These are phyloP conservation scores for Psittacula cyanocephala DNA, from an alignment of 2,113 vertebrate species.

Conservation along the genomic window DNA sequence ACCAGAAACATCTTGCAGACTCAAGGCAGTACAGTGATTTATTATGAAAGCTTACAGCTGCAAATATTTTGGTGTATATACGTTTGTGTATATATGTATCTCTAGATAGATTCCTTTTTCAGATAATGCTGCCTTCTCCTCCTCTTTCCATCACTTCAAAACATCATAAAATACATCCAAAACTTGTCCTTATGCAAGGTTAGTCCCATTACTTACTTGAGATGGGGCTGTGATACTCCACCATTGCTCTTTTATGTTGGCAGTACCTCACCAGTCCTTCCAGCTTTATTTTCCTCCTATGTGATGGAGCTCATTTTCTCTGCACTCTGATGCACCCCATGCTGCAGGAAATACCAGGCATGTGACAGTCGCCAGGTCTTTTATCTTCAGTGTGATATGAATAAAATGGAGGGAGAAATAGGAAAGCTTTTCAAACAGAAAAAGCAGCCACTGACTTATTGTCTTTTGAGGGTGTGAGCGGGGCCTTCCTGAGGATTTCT, in stretches of 20 bases:
- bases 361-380: not conserved
- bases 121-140: not conserved
- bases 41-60: not conserved
- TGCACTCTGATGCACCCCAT: not conserved
- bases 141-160: not conserved
- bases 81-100: not conserved
- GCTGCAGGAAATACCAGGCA: not conserved
- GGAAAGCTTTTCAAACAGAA: not conserved
- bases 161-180: not conserved
- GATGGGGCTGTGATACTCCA: not conserved
- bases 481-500: conserved; percentile 37
- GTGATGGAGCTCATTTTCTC: not conserved
- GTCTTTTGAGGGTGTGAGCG: not conserved
- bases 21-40: not conserved
- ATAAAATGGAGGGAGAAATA: not conserved
- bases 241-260: not conserved
- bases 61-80: conserved; percentile 26
- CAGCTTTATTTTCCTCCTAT: not conserved
- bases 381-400: not conserved
- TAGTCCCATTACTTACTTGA: not conserved
- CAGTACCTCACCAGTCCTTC: not conserved
- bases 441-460: conserved; percentile 8
- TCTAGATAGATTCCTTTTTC: not conserved
- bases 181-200: not conserved
- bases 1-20: conserved; percentile 1